Percentiles rank a stretch among this genome's conserved stretches.
phyloP scores from a whole-genome alignment of 1,140 invertebrate genomes.

The Anadara kagoshimensis region DNA sequence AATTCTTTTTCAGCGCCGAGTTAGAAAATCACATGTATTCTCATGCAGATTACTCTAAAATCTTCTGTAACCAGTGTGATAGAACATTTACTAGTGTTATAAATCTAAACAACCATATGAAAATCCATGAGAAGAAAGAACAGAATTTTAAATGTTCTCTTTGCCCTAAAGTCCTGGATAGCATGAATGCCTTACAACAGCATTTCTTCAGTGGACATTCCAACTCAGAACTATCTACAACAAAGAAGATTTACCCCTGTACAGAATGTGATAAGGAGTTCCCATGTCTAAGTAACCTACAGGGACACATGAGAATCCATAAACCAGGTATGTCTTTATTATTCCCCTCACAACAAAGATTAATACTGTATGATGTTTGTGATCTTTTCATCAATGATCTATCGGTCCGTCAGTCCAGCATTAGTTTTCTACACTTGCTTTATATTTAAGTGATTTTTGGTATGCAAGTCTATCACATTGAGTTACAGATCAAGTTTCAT shows the following conservation, averaged over 20 bases:
- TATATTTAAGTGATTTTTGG: background rate
- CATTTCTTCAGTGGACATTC: slow-evolving; percentile 68
- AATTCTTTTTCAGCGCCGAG: slow-evolving; percentile 94
- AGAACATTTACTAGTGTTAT: slow-evolving; percentile 55
- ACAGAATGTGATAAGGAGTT: slow-evolving; percentile 70
- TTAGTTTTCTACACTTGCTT: too few relatives aligned
- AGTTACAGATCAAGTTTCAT: too few relatives aligned
- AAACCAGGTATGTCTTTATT: slow-evolving; percentile 59
- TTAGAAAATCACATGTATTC: slow-evolving; percentile 88
- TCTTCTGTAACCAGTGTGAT: slow-evolving; percentile 57
- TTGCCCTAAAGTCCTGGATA: slow-evolving; percentile 60
- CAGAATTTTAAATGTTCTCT: slow-evolving; percentile 62
- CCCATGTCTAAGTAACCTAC: slow-evolving; percentile 66
- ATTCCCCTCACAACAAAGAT: background rate
- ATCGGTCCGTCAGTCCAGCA: too few relatives aligned
- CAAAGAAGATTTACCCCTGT: slow-evolving; percentile 60
- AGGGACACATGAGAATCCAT: slow-evolving; percentile 71
- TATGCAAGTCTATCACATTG: too few relatives aligned
- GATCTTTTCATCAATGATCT: too few relatives aligned
- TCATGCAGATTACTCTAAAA: background rate
- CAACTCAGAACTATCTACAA: slow-evolving; percentile 38
- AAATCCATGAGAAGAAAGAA: slow-evolving; percentile 54
- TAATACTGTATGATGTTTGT: background rate
- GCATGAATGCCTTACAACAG: slow-evolving; percentile 60
- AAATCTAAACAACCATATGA: slow-evolving; percentile 58